Percentiles rank a stretch among this genome's conserved stretches.
These are phyloP conservation scores for Gasterosteus aculeatus DNA, from an alignment of 2,113 vertebrate genomes.

Conservation along the genomic window DNA sequence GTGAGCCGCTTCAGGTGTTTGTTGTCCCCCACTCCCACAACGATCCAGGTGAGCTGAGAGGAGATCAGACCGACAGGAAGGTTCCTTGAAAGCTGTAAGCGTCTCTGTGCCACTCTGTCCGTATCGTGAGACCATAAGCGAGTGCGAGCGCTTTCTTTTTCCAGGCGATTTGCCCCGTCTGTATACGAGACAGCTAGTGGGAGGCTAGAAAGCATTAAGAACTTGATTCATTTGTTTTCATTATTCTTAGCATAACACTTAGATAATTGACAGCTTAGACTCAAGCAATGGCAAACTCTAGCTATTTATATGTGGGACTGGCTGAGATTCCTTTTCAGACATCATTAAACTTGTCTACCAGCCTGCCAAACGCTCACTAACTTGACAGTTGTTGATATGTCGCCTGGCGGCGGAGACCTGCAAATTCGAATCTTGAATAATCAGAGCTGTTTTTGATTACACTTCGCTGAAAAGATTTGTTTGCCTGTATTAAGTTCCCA, in stretches of 20 bases:
- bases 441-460: conserved; percentile 15
- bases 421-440: conserved; percentile 30
- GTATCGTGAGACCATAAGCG: neutral
- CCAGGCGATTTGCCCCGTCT: neutral
- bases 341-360: conserved; percentile 58
- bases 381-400: conserved; percentile 61
- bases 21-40: conserved; percentile 98
- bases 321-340: conserved; percentile 50
- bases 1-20: conserved; percentile 90
- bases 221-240: conserved; percentile 15
- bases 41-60: conserved; percentile 88
- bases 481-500: neutral
- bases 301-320: conserved; percentile 41
- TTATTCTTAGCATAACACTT: conserved; percentile 40
- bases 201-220: conserved; percentile 23
- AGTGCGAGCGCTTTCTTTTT: neutral
- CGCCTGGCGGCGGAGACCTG: conserved; percentile 43
- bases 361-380: conserved; percentile 28
- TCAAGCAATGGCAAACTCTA: conserved; percentile 40
- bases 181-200: neutral
- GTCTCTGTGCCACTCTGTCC: neutral
- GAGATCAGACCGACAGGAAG: neutral
- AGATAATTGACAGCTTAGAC: conserved; percentile 33
- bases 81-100: neutral
- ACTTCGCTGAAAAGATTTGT: conserved; percentile 11